Evolutionary conservation across 2,797 vertebrate genomes (phyloP).

Genomic region (Australoheros facetus): DNA sequence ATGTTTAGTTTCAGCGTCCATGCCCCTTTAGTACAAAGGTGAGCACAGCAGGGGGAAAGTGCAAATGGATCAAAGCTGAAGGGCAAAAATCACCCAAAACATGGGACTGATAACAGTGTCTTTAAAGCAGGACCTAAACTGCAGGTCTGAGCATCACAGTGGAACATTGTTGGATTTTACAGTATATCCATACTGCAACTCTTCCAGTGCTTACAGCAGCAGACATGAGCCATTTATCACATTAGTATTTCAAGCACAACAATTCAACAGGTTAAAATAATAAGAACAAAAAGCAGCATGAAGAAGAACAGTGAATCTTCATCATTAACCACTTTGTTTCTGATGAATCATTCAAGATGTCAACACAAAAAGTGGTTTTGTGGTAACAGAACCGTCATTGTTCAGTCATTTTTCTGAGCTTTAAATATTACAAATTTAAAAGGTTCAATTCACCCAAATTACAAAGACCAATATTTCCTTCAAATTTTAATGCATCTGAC

Average conservation of each 20-base stretch:
- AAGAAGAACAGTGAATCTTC: conserved; percentile 17
- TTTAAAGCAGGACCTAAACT: conserved; percentile 62
- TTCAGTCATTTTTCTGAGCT: background rate
- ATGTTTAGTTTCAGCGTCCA: conserved; percentile 41
- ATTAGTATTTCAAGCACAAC: conserved; percentile 32
- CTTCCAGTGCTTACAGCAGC: conserved; percentile 55
- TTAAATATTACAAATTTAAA: conserved; percentile 13
- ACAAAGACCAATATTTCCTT: background rate
- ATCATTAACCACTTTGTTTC: background rate
- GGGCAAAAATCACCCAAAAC: conserved; percentile 38
- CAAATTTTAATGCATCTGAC: background rate
- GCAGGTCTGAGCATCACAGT: conserved; percentile 71
- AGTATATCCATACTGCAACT: conserved; percentile 53
- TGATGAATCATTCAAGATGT: background rate
- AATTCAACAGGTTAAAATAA: conserved; percentile 17
- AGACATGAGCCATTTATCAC: conserved; percentile 45
- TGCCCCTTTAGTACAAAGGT: conserved; percentile 34
- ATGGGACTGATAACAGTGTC: conserved; percentile 31
- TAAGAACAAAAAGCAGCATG: conserved; percentile 11
- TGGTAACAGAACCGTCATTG: background rate
- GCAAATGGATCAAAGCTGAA: conserved; percentile 59
- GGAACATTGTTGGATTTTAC: conserved; percentile 58
- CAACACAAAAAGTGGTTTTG: background rate
- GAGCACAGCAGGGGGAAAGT: conserved; percentile 56
- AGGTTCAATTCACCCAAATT: conserved; percentile 15